Evolutionary conservation across 2,113 vertebrate genomes (phyloP).

Genomic region (Regulus satrapa): DNA sequence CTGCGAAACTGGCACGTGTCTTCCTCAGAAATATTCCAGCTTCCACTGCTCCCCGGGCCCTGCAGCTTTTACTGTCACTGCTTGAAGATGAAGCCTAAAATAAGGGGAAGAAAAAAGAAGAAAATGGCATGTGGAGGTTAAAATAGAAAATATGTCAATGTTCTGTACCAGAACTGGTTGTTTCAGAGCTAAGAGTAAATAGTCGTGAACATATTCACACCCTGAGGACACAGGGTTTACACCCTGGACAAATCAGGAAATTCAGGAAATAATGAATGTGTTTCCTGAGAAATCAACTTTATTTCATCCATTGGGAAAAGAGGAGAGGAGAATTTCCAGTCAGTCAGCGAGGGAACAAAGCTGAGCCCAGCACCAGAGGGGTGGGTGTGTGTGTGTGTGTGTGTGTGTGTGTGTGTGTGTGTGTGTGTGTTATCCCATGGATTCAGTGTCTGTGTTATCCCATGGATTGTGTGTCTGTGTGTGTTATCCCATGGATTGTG

Average conservation of each 20-base stretch:
- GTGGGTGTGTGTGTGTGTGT: rapidly evolving
- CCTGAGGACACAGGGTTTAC: neutral
- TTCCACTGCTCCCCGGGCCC: neutral
- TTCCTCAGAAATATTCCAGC: neutral
- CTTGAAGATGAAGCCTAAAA: neutral
- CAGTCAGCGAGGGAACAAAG: neutral
- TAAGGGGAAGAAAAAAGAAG: rapidly evolving
- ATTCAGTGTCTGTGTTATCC: no score
- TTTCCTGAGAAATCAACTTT: neutral
- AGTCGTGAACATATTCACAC: neutral
- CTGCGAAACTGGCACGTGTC: neutral
- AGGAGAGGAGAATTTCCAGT: neutral
- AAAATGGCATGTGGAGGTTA: neutral
- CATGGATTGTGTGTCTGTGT: no score
- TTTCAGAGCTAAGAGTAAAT: neutral
- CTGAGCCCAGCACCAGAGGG: neutral
- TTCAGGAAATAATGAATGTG: neutral
- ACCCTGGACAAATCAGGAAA: neutral
- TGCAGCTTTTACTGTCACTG: neutral
- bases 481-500: no score
- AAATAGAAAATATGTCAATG: neutral
- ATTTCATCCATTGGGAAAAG: neutral
- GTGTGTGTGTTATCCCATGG: neutral
- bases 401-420: neutral
- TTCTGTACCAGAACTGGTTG: neutral